These are phyloP conservation scores for Poeciliopsis retropinna DNA, from an alignment of 2,113 vertebrate genomes.

Conservation along the genomic window DNA sequence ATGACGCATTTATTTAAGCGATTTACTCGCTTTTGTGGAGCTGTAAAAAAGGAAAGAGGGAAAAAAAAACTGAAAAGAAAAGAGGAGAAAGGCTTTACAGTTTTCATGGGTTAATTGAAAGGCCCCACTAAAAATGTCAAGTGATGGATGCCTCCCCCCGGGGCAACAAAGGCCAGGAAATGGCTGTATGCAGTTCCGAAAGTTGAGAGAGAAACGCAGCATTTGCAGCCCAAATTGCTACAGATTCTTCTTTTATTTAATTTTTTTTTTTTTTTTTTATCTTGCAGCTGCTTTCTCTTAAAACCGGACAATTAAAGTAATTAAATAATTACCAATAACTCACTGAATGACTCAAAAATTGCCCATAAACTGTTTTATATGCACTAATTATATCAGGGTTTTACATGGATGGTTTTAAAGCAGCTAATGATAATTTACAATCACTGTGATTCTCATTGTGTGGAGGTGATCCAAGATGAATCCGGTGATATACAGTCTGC, in stretches of 20 bases:
- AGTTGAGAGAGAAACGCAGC: slow-evolving; percentile 31
- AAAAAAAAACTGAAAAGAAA: neutral
- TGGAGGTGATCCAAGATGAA: neutral
- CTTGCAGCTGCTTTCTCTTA: slow-evolving; percentile 4
- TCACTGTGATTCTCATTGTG: neutral
- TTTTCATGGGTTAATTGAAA: slow-evolving; percentile 78
- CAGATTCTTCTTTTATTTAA: neutral
- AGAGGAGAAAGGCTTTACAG: slow-evolving; percentile 59
- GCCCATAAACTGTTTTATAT: neutral
- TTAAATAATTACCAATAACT: neutral
- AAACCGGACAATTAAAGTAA: neutral
- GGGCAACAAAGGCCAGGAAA: slow-evolving; percentile 54
- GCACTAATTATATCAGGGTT: neutral
- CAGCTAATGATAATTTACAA: neutral
- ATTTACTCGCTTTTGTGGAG: slow-evolving; percentile 64
- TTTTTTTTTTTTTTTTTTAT: neutral
- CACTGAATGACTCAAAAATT: neutral
- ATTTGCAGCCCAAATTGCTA: neutral
- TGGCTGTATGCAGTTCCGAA: slow-evolving; percentile 39
- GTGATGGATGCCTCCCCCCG: slow-evolving; percentile 72
- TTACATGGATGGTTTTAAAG: neutral
- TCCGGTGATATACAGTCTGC: neutral
- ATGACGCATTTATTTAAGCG: slow-evolving; percentile 76
- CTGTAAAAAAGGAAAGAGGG: slow-evolving; percentile 20
- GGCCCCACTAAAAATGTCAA: slow-evolving; percentile 75